Base-by-base conservation (phyloP, 2,888 invertebrate species). In the Coleophora deauratella region DNA sequence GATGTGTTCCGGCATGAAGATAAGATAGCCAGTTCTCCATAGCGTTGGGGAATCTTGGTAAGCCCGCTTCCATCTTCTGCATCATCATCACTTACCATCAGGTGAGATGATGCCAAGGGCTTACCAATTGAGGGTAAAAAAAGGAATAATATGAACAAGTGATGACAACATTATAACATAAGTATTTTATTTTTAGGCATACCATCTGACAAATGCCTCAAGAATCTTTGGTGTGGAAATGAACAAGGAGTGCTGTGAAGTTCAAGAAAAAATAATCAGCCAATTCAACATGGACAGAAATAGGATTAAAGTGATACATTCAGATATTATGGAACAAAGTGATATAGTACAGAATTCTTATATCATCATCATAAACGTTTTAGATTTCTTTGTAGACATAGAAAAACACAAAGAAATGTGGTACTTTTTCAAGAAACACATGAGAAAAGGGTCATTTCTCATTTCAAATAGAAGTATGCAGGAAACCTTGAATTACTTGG, bases 201-300 rank as follows among this genome's bases (percentile, higher is more conserved):
- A 89, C 57, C 71, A 88, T 52, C 88, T 87, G 41, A 87, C 90
- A 31, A 87, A 87, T 63, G 87, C 88, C 32, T 63, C 71, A 9
- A 78, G 72, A 50, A 89, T 91, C 37, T 69, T 90, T 46, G 92
- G 93, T 8, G 85, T 93, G 31, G 93, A 93, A 80, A 88, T 92
- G 66, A 91, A 91, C 57, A 72, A 85, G 48, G 90, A 91, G 41
- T 88, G 88, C 42, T 91, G 90, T 72, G 72, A 87, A 35, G 59
- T 93, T 7, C 91, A 92, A 66, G 73, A 85, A 37, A 78, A 78
- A 35, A 86, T 90, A 3, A 68, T 91, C 28, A 59, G 72, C 0
- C 86, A 89, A 56, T 88, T 86, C 55, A 64, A 72, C 33, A 71
- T 88, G 76, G 73, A 81, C 21, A 74, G 44, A 3, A 66, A 87